Percentiles rank a stretch among this genome's conserved stretches.
Evolutionary conservation across 2,113 vertebrate genomes (phyloP).

Genomic region (Oncorhynchus clarkii): DNA sequence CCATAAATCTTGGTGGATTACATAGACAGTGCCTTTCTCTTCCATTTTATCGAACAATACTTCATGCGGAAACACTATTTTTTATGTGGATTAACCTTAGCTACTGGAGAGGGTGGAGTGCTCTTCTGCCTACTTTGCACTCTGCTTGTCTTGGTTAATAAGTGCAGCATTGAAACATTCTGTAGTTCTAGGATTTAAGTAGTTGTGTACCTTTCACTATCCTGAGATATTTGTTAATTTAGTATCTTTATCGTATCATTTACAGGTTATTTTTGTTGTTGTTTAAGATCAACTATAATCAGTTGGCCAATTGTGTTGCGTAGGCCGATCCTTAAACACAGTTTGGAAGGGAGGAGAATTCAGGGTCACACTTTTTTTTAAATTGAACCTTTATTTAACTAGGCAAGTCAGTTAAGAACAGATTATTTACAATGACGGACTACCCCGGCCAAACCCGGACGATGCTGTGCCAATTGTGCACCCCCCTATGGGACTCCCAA

Average conservation of each 20-base stretch:
- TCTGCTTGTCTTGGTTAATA: background rate
- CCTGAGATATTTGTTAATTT: background rate
- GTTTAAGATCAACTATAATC: background rate
- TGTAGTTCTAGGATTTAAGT: background rate
- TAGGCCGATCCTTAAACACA: background rate
- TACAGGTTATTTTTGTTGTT: background rate
- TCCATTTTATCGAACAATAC: conserved; percentile 51
- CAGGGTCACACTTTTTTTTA: background rate
- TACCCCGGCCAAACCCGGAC: too few relatives aligned
- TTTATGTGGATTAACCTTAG: conserved; percentile 33
- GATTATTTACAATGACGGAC: too few relatives aligned
- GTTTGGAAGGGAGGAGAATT: background rate
- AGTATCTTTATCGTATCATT: background rate
- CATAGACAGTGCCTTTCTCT: conserved; percentile 42
- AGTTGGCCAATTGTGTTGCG: background rate
- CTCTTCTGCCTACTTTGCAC: background rate
- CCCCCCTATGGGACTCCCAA: too few relatives aligned
- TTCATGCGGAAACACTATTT: conserved; percentile 36
- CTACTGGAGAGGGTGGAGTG: conserved; percentile 6
- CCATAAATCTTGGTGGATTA: conserved; percentile 59
- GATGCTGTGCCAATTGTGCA: too few relatives aligned
- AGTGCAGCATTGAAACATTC: background rate
- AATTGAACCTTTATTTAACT: too few relatives aligned
- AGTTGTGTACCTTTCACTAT: background rate
- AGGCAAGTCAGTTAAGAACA: too few relatives aligned